These are phyloP conservation scores for Eulemur macaco DNA, from an alignment of 2,113 vertebrate species.

Conservation along the genomic window DNA sequence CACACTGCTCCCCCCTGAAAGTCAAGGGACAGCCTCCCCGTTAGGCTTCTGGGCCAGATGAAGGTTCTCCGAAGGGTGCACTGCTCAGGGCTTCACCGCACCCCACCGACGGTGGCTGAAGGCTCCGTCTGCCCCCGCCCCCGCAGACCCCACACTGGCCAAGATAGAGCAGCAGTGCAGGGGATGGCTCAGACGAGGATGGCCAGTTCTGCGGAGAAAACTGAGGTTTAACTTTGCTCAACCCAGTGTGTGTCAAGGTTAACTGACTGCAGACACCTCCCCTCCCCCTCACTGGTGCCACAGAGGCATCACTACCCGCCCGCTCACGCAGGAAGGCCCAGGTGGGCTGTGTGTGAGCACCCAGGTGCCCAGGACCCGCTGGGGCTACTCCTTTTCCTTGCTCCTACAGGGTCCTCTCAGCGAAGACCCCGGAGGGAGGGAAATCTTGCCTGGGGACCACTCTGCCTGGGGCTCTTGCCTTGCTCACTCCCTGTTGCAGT, in stretches of 20 bases:
- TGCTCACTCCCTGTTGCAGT: too few relatives aligned
- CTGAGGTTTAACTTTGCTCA: background rate
- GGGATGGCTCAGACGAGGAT: background rate
- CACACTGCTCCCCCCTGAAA: background rate
- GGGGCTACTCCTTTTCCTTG: too few relatives aligned
- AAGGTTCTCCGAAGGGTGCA: too few relatives aligned
- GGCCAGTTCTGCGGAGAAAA: rapidly evolving
- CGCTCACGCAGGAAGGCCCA: background rate
- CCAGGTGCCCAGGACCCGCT: background rate
- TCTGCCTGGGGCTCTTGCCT: too few relatives aligned
- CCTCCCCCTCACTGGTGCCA: background rate
- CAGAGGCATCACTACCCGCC: too few relatives aligned
- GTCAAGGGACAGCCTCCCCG: background rate
- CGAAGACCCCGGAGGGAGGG: background rate
- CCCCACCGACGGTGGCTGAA: too few relatives aligned
- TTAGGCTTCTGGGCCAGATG: background rate
- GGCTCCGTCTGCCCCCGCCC: background rate
- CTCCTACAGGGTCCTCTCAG: background rate
- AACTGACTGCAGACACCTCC: too few relatives aligned
- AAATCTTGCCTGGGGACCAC: too few relatives aligned
- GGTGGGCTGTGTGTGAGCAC: background rate
- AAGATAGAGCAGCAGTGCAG: too few relatives aligned
- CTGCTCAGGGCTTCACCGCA: too few relatives aligned
- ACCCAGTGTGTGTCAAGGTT: background rate
- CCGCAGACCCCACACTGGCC: background rate